These are phyloP conservation scores for Chaetophractus vellerosus DNA, from an alignment of 2,797 vertebrate species.

Conservation along the genomic window DNA sequence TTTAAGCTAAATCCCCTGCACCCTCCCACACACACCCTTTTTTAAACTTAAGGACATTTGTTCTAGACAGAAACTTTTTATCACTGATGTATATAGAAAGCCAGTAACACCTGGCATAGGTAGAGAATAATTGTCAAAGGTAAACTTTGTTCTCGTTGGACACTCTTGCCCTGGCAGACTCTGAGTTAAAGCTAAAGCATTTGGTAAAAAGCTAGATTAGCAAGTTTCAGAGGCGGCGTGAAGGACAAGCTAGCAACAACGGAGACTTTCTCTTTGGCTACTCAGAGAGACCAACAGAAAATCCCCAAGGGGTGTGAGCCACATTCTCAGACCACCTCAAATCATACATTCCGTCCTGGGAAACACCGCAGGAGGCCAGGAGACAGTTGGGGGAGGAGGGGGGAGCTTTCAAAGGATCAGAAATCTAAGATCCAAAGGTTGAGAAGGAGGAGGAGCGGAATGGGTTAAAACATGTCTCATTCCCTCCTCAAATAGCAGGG, in stretches of 20 bases:
- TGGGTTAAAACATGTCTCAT: too few species aligned
- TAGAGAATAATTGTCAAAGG: neutral
- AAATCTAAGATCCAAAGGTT: neutral
- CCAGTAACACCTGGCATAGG: neutral
- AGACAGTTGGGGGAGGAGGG: neutral
- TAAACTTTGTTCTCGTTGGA: neutral
- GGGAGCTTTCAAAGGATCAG: neutral
- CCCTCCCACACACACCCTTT: too few species aligned
- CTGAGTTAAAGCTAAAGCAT: neutral
- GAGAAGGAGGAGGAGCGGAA: neutral
- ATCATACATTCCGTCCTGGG: neutral
- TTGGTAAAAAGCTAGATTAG: neutral
- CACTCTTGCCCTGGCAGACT: accelerated
- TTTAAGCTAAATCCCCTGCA: neutral
- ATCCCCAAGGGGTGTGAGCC: neutral
- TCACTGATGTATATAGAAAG: neutral
- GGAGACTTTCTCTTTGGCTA: neutral
- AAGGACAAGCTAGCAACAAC: neutral
- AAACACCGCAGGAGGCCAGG: neutral
- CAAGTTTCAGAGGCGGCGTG: neutral
- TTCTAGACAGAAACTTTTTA: neutral
- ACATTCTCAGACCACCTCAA: neutral
- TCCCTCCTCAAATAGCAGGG: neutral
- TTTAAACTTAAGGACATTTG: neutral
- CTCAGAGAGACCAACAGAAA: neutral